Evolutionary conservation across 1,140 invertebrate species (phyloP), one percentile per base, ranked within the genome.

Genomic region (Aphaenogaster ashmeadi): DNA sequence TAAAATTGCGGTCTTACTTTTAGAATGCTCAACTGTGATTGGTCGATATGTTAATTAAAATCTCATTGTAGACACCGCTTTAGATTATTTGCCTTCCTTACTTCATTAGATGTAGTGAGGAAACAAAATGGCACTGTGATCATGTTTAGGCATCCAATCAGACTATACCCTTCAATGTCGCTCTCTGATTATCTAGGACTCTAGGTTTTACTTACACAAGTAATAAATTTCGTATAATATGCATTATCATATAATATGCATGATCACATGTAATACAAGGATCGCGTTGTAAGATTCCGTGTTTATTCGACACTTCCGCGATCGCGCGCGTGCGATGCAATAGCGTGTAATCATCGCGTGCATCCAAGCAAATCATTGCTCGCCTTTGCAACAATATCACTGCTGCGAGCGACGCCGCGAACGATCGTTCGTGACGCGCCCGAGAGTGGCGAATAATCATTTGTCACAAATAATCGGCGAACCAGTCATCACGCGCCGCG

Each of bases 381-480:
- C 72, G 54, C 11, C n/a, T 58, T 38, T 44, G 60, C 47, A 66
- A 54, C 44, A 38, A 80, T 66, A 80, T 80, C 62, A 8, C 2
- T 33, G 33, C 60, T 66, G 77, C 77, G 27, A 66, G 77, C 44
- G 47, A 80, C 18, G 18, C 27, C 60, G 56, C 21, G 13, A 33
- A 38, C 44, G 60, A 66, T 52, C 74, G 38, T 60, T 77, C 33
- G 47, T 38, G 36, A 64, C 41, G 18, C 58, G 36, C 2, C 11
- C 44, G 75, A 64, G 75, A 79, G 9, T 62, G 33, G 44, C 44
- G 41, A 58, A 66, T 64, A 66, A 80, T 80, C 77, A 52, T 77
- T 77, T 77, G 62, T 80, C 47, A 80, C 44, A 80, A 80, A 66
- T 80, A 80, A 80, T 80, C 77, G 44, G 60, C 60, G 9, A n/a